These are phyloP conservation scores for Ophion ventricosus DNA, from an alignment of 2,888 invertebrate genomes.

Conservation along the genomic window DNA sequence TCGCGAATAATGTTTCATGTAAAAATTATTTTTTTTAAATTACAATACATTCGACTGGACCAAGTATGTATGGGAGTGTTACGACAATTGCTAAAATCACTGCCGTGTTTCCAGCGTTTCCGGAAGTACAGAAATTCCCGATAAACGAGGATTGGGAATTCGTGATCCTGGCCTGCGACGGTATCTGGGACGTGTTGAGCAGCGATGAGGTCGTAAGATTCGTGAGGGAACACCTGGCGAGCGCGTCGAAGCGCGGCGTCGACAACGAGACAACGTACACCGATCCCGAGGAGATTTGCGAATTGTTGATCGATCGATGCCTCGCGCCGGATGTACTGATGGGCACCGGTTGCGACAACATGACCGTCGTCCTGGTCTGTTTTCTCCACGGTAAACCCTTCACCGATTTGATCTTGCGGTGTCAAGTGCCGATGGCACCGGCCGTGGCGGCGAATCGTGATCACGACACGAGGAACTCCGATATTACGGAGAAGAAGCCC, in stretches of 20 bases:
- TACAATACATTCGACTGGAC: too few relatives aligned
- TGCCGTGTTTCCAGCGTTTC: slow-evolving; percentile 88
- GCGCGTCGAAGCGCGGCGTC: slow-evolving; percentile 64
- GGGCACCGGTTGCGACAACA: slow-evolving; percentile 99
- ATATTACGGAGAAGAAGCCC: slow-evolving; percentile 6
- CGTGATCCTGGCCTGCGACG: slow-evolving; percentile 98
- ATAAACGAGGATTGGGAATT: slow-evolving; percentile 97
- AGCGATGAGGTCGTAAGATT: slow-evolving; percentile 97
- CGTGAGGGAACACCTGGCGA: slow-evolving; percentile 90
- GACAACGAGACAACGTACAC: slow-evolving; percentile 86
- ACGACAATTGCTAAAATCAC: not conserved
- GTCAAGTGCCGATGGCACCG: slow-evolving; percentile 62
- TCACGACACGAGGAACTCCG: slow-evolving; percentile 9
- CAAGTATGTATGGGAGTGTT: too few relatives aligned
- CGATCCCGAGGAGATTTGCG: slow-evolving; percentile 97
- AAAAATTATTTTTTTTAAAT: too few relatives aligned
- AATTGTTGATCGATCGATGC: slow-evolving; percentile 96
- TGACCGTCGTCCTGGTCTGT: slow-evolving; percentile 97
- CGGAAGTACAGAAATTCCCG: slow-evolving; percentile 93
- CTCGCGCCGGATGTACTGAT: slow-evolving; percentile 98
- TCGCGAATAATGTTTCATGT: too few relatives aligned
- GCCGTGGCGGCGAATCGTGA: slow-evolving; percentile 14
- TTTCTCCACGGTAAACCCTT: slow-evolving; percentile 87
- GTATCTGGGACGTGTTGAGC: slow-evolving; percentile 99
- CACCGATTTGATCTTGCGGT: slow-evolving; percentile 80